Percentiles rank a stretch among this genome's conserved stretches.
Conservation (phyloP, 2,113 vertebrate species). For the Gallinago jamesoni region DNA sequence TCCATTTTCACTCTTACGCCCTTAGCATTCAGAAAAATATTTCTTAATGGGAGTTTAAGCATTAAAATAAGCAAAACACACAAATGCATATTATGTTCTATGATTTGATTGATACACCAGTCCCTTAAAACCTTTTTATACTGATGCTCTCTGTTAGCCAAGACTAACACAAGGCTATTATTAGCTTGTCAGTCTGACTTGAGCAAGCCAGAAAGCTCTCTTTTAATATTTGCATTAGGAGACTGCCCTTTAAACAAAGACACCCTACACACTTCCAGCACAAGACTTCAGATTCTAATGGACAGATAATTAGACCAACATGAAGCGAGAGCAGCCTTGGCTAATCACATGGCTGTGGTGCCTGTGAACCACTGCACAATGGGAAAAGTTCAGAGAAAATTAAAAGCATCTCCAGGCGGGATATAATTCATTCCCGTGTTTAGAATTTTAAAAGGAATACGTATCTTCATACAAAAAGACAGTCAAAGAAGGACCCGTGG, state of each 20-base stretch:
- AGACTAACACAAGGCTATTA: constrained; percentile 59
- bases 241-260: constrained; percentile 74
- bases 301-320: constrained; percentile 76
- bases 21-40: not conserved
- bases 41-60: constrained; percentile 57
- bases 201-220: constrained; percentile 42
- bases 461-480: not conserved
- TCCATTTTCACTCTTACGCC: not conserved
- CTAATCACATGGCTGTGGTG: constrained; percentile 57
- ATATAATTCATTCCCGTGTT: constrained; percentile 37
- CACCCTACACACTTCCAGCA: constrained; percentile 57
- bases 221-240: constrained; percentile 74
- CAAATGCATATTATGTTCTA: not conserved
- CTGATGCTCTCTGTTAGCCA: constrained; percentile 15
- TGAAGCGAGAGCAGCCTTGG: constrained; percentile 57
- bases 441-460: not conserved
- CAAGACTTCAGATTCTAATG: constrained; percentile 69
- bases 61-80: constrained; percentile 57
- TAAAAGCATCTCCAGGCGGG: constrained; percentile 55
- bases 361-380: constrained; percentile 33
- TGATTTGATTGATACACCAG: constrained; percentile 16
- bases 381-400: constrained; percentile 50
- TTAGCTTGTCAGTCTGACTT: constrained; percentile 47
- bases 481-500: not conserved
- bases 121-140: constrained; percentile 13